phyloP scores from a whole-genome alignment of 2,797 vertebrate species.

The Potorous gilbertii region DNA sequence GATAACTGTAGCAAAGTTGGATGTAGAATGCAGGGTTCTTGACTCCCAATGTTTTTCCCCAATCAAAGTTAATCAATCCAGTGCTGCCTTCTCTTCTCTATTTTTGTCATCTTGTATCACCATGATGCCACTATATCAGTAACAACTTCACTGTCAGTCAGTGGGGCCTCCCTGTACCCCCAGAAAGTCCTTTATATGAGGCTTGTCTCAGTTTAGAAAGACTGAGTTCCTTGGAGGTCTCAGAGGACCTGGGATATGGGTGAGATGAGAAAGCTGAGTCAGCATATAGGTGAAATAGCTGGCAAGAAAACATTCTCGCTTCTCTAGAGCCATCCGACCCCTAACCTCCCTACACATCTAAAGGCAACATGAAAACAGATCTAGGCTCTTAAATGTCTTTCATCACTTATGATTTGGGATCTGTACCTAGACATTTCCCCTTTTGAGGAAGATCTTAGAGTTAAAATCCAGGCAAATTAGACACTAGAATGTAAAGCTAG shows the following conservation, averaged over 20 bases:
- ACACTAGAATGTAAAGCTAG: not conserved
- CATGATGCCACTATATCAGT: not conserved
- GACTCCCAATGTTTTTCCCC: not conserved
- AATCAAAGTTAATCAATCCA: not conserved
- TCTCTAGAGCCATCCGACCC: constrained; percentile 10
- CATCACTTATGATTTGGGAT: not conserved
- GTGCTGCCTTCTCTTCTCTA: not conserved
- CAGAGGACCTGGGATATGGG: not conserved
- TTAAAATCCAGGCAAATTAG: not conserved
- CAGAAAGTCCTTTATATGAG: not conserved
- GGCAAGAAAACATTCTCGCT: not conserved
- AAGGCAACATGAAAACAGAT: not conserved
- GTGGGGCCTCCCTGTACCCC: not conserved
- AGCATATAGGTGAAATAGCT: not conserved
- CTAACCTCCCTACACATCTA: not conserved
- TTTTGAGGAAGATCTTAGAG: constrained; percentile 4
- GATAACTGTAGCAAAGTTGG: not conserved
- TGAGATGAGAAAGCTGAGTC: not conserved
- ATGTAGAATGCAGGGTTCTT: not conserved
- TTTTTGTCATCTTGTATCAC: not conserved
- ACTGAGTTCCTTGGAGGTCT: constrained; percentile 29
- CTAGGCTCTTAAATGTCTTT: not conserved
- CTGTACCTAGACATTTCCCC: not conserved
- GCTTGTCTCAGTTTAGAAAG: not conserved
- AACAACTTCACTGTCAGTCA: not conserved